Conservation (phyloP, 2,797 vertebrate genomes). For the Pseudochirops cupreus region DNA sequence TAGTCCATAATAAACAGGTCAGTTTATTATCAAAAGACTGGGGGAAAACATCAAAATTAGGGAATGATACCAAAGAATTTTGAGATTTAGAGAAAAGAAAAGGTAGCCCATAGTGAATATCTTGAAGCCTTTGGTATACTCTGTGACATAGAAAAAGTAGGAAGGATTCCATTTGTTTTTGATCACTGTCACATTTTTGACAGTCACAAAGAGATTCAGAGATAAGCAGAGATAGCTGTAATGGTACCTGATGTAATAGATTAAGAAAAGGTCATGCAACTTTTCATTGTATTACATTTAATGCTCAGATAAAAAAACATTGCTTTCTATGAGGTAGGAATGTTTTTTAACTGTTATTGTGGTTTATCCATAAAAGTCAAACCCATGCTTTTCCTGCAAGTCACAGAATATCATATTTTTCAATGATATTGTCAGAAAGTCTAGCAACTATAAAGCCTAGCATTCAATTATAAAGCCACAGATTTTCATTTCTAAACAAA, state of each 20-base stretch:
- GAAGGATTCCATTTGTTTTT: not conserved
- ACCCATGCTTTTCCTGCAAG: not conserved
- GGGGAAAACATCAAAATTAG: not conserved
- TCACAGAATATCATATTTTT: not conserved
- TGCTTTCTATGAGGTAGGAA: not conserved
- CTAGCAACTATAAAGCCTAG: not conserved
- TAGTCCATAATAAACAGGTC: not conserved
- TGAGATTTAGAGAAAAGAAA: not conserved
- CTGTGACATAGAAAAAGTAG: not conserved
- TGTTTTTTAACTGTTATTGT: not conserved
- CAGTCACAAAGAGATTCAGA: slow-evolving; percentile 11
- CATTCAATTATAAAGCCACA: not conserved
- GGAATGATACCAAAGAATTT: not conserved
- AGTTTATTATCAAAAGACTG: not conserved
- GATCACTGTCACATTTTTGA: not conserved
- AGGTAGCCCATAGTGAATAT: not conserved
- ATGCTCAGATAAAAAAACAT: not conserved
- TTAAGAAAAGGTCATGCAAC: not conserved
- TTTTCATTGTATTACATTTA: not conserved
- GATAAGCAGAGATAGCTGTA: not conserved
- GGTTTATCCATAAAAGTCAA: not conserved
- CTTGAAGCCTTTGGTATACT: not conserved
- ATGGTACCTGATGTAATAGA: not conserved
- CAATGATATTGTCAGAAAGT: not conserved
- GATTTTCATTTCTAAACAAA: not conserved